Conservation (phyloP, 2,888 invertebrate species). For the Ectobius pallidus region DNA sequence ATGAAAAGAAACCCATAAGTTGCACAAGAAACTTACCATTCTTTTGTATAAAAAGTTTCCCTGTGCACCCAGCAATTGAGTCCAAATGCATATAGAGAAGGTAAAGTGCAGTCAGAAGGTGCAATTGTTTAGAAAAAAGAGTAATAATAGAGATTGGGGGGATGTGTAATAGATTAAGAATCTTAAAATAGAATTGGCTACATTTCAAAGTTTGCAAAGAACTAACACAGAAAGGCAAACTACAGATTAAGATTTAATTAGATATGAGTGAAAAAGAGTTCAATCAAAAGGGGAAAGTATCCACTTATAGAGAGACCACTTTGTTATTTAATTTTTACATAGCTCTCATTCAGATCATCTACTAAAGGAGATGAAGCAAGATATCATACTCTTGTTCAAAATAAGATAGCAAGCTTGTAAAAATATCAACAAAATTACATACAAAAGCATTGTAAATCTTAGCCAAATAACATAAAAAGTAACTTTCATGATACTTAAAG, state of each 20-base stretch:
- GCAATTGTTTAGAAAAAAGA: conserved; percentile 42
- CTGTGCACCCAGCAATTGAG: conserved; percentile 46
- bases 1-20: conserved; percentile 42
- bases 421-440: conserved; percentile 36
- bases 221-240: conserved; percentile 19
- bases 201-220: neutral
- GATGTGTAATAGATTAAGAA: conserved; percentile 28
- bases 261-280: conserved; percentile 25
- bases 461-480: conserved; percentile 23
- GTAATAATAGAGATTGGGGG: conserved; percentile 36
- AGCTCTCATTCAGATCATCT: conserved; percentile 13
- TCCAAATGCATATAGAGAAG: conserved; percentile 45
- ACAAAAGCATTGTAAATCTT: conserved; percentile 32
- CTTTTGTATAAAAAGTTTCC: conserved; percentile 47
- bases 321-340: neutral
- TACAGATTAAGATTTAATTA: conserved; percentile 23
- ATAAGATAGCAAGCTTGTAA: conserved; percentile 35
- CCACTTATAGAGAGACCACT: neutral
- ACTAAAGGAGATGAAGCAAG: conserved; percentile 17
- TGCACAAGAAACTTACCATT: conserved; percentile 46
- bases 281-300: conserved; percentile 27
- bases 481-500: conserved; percentile 15
- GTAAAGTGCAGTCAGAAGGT: conserved; percentile 45
- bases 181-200: neutral
- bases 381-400: conserved; percentile 29